Evolutionary conservation across 37 sponge, comb jelly and placozoan genomes (phyloP).

Genomic region (Petrosia ficiformis): DNA sequence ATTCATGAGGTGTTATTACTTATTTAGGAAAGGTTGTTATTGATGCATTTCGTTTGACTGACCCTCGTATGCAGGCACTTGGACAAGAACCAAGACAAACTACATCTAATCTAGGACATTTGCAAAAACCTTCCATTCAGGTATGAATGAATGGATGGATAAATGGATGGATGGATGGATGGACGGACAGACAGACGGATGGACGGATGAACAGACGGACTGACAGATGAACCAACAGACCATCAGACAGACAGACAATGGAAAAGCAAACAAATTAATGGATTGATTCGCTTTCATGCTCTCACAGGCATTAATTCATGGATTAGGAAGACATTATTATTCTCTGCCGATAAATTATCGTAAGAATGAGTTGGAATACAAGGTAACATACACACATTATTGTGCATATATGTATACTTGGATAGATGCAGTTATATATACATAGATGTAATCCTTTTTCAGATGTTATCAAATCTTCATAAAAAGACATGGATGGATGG

Average conservation of each 20-base stretch:
- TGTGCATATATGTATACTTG: background rate
- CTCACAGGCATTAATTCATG: conserved; percentile 94
- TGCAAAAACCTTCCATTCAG: conserved; percentile 98
- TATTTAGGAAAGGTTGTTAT: conserved; percentile 88
- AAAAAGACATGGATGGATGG: conserved; percentile 98
- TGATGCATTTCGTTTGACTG: conserved; percentile 96
- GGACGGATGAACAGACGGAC: too few species aligned
- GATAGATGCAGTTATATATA: background rate
- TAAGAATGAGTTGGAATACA: conserved; percentile 98
- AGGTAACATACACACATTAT: conserved; percentile 24
- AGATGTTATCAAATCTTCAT: conserved; percentile 98
- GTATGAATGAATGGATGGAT: conserved; percentile 27
- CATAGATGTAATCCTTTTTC: background rate
- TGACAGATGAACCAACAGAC: background rate
- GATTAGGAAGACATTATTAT: conserved; percentile 96
- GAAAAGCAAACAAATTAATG: too few species aligned
- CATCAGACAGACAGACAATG: background rate
- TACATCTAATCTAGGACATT: conserved; percentile 97
- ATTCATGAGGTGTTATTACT: background rate
- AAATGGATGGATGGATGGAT: too few species aligned
- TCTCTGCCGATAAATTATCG: conserved; percentile 95
- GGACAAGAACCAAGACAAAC: conserved; percentile 97
- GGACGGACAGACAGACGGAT: too few species aligned
- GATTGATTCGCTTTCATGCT: background rate
- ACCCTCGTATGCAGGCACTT: conserved; percentile 83